Percentiles rank a stretch among this genome's conserved stretches.
Conservation (phyloP, 2,113 vertebrate species). For the Psilopsiagon aymara region DNA sequence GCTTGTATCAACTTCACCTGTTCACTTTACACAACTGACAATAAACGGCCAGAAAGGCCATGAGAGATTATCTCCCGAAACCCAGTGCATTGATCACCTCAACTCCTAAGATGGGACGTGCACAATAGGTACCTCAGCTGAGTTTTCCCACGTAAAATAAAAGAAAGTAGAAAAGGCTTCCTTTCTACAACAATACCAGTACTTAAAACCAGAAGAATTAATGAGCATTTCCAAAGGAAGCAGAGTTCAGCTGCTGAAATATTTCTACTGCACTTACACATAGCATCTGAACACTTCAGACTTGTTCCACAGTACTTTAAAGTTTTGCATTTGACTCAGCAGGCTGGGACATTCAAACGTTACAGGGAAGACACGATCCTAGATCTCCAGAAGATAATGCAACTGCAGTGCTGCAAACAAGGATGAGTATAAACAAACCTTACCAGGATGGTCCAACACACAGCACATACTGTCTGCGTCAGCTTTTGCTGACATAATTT, state of each 20-base stretch:
- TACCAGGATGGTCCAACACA: fast-evolving
- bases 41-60: not conserved
- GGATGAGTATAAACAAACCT: not conserved
- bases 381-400: not conserved
- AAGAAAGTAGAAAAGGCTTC: not conserved
- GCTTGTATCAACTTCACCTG: not conserved
- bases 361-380: not conserved
- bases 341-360: not conserved
- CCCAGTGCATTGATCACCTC: not conserved
- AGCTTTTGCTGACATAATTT: not conserved
- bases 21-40: not conserved
- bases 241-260: not conserved
- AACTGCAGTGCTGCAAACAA: not conserved
- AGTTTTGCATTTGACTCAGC: not conserved
- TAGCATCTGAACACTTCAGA: not conserved
- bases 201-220: not conserved
- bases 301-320: not conserved
- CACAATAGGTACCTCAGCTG: not conserved
- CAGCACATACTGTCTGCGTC: not conserved
- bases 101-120: not conserved
- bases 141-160: not conserved
- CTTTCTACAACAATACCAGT: not conserved
- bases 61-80: not conserved
- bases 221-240: not conserved
- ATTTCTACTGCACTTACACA: not conserved